Conservation (phyloP, 2,888 invertebrate genomes). For the Drosophila kambysellisi region DNA sequence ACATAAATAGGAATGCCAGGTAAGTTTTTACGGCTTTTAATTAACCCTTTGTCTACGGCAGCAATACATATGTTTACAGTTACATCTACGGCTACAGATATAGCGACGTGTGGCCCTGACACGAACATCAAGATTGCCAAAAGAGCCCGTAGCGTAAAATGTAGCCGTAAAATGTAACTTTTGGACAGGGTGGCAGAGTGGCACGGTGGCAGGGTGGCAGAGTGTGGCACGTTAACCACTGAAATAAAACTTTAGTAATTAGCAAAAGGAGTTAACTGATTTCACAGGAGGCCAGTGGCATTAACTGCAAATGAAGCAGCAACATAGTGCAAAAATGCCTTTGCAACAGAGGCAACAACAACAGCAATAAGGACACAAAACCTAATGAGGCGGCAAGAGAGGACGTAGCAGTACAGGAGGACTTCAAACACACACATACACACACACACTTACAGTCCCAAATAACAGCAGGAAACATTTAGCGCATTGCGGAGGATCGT, state of each 20-base stretch:
- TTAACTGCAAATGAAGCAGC: slow-evolving; percentile 67
- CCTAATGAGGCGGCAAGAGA: slow-evolving; percentile 64
- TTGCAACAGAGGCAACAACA: slow-evolving; percentile 25
- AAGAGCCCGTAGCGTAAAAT: slow-evolving; percentile 17
- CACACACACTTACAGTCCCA: slow-evolving; percentile 36
- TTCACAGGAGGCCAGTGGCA: slow-evolving; percentile 63
- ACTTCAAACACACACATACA: slow-evolving; percentile 30
- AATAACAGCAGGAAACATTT: slow-evolving; percentile 73
- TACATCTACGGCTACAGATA: slow-evolving; percentile 6
- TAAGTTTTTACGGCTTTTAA: slow-evolving; percentile 70
- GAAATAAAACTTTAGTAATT: slow-evolving; percentile 83
- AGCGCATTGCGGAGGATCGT: slow-evolving; percentile 82
- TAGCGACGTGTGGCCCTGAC: slow-evolving; percentile 49
- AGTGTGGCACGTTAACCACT: slow-evolving; percentile 34
- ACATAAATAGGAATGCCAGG: slow-evolving; percentile 45
- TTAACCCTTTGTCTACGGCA: slow-evolving; percentile 70
- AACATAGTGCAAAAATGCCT: slow-evolving; percentile 28
- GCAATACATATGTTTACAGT: slow-evolving; percentile 1
- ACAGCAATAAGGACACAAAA: slow-evolving; percentile 52
- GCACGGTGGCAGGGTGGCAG: background rate
- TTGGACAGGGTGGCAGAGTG: slow-evolving; percentile 7
- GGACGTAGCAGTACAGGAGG: slow-evolving; percentile 4
- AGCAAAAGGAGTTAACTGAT: slow-evolving; percentile 83
- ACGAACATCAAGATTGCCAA: slow-evolving; percentile 75
- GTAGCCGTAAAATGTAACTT: slow-evolving; percentile 38